Evolutionary conservation across 2,888 invertebrate species (phyloP), one percentile per base, ranked within the genome.

Genomic region (Thera britannica): DNA sequence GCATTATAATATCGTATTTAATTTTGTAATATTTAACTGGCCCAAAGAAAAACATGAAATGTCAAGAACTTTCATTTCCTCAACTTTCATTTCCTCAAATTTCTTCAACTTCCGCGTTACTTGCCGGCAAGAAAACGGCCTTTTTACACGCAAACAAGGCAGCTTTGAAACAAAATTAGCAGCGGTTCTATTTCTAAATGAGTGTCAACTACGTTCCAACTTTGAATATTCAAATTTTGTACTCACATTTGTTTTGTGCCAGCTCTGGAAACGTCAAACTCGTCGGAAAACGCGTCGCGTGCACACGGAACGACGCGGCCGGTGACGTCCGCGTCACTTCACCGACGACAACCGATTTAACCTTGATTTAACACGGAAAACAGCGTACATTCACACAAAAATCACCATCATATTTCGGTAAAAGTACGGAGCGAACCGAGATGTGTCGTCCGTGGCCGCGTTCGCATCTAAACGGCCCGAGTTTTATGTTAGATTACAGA

Each of bases 401-500:
- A 90, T 84, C 89, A 88, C 88, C 81, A 84, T 82, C 83, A 88
- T 89, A 90, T 91, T 93, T 93, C 90, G 92, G 93, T 92, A 93
- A 93, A 92, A 93, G 91, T 90, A 88, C 93, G 93, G 93, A 93
- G 93, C 93, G 90, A 88, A 81, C 83, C 86, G 93, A 93, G 93
- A 93, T 93, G 93, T 93, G 93, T 92, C 93, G 92, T 89, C 93
- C 92, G 92, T 92, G 88, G 91, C 92, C 92, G 92, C 93, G 92
- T 93, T 93, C 93, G 89, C 93, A 93, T 93, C 93, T 93, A 93
- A 93, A 93, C 93, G 93, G 93, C 92, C 93, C 91, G 93, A 93
- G 92, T 93, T 93, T 93, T 93, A 93, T 93, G 93, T 93, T 93
- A 93, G 93, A 93, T 93, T 93, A 93, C 93, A 93, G 93, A 93